Percentiles rank a stretch among this genome's conserved stretches.
phyloP scores from a whole-genome alignment of 2,888 invertebrate genomes.

The Cheilosia pagana region DNA sequence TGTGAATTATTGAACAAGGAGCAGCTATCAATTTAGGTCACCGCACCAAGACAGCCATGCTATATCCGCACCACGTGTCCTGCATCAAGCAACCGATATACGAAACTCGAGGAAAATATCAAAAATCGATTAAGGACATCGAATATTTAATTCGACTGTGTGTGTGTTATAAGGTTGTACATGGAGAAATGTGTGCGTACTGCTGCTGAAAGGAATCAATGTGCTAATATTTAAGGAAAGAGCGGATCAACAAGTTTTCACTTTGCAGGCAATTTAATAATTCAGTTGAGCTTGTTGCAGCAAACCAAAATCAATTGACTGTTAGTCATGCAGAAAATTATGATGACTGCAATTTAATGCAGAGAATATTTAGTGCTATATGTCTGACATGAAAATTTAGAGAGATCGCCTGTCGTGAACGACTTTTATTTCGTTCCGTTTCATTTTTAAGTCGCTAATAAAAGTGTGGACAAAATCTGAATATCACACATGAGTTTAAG shows the following conservation, averaged over 20 bases:
- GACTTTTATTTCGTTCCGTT: no score
- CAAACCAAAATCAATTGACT: no score
- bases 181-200: background rate
- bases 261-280: slow-evolving; percentile 7
- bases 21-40: slow-evolving; percentile 55
- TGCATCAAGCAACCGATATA: slow-evolving; percentile 19
- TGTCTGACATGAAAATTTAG: no score
- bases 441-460: no score
- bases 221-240: background rate
- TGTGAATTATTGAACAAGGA: slow-evolving; percentile 59
- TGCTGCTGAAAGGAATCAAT: background rate
- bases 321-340: no score
- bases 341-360: no score
- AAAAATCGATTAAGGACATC: slow-evolving; percentile 55
- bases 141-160: slow-evolving; percentile 14
- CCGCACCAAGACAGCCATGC: slow-evolving; percentile 30
- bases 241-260: slow-evolving; percentile 12
- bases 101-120: slow-evolving; percentile 29
- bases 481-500: no score
- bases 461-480: no score
- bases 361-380: no score
- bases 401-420: no score
- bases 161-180: background rate
- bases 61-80: slow-evolving; percentile 21
- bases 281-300: background rate